These are phyloP conservation scores for Standfussiana lucernea DNA, from an alignment of 2,888 invertebrate species.

Conservation along the genomic window DNA sequence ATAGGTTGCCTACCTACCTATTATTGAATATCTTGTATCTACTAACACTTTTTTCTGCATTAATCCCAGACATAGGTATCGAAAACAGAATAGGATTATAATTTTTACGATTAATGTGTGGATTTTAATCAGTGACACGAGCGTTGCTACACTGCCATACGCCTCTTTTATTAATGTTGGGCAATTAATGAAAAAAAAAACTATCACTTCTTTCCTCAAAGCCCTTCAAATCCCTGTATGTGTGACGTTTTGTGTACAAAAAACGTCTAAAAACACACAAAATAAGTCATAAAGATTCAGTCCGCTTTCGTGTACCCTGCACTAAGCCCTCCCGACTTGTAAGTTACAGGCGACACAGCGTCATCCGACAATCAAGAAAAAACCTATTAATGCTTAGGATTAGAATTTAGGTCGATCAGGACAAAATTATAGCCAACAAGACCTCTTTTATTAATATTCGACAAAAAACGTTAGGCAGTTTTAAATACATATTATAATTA, in stretches of 20 bases:
- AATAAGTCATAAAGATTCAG: background rate
- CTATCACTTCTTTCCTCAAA: background rate
- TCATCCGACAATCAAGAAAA: background rate
- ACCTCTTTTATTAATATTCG: too few relatives aligned
- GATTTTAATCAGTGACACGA: background rate
- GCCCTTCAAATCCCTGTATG: background rate
- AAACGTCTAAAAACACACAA: too few relatives aligned
- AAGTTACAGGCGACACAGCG: background rate
- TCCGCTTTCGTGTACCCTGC: background rate
- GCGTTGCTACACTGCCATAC: background rate
- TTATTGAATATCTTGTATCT: background rate
- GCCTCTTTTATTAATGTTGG: background rate
- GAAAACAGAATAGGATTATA: background rate
- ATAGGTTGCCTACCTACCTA: background rate
- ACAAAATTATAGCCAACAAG: too few relatives aligned
- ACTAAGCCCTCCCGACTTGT: background rate
- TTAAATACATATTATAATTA: too few relatives aligned
- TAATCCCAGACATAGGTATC: background rate
- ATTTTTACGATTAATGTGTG: background rate
- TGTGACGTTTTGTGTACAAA: too few relatives aligned
- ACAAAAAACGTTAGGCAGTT: too few relatives aligned
- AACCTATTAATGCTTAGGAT: background rate
- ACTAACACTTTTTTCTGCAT: slow-evolving; percentile 3
- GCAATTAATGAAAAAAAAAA: background rate
- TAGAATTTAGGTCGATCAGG: background rate